phyloP scores from a whole-genome alignment of 2,797 vertebrate genomes.

The Phataginus tetradactyla region DNA sequence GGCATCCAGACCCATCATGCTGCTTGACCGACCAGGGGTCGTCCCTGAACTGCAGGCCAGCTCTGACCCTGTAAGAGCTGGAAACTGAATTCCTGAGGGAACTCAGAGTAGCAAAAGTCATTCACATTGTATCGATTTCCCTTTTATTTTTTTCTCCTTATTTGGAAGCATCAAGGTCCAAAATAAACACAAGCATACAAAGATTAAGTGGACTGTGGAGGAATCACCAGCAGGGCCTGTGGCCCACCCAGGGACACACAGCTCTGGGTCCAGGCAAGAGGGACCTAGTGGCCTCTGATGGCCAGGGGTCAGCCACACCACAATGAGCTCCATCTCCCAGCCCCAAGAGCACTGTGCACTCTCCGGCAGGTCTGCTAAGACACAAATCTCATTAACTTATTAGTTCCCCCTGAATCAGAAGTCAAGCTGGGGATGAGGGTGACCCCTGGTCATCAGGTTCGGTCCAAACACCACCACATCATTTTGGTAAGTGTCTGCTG shows the following conservation, averaged over 20 bases:
- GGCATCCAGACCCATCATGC: neutral
- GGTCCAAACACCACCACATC: neutral
- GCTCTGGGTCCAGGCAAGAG: neutral
- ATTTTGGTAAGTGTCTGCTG: too few species aligned
- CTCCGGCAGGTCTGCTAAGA: neutral
- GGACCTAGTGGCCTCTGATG: neutral
- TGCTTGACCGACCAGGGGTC: neutral
- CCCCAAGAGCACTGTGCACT: neutral
- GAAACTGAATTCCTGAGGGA: neutral
- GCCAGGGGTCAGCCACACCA: neutral
- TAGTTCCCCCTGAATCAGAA: neutral
- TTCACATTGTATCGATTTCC: neutral
- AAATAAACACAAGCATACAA: neutral
- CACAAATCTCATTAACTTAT: neutral
- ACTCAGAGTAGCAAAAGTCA: neutral
- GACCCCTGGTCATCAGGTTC: neutral
- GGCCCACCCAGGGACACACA: neutral
- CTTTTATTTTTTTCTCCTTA: neutral
- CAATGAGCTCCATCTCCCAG: rapidly evolving
- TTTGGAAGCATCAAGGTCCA: neutral
- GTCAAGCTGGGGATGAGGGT: neutral
- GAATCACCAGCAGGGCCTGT: rapidly evolving
- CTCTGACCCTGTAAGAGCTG: neutral
- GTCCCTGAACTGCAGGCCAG: neutral
- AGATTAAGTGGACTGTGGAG: neutral